Evolutionary conservation across 2,113 vertebrate species (phyloP).

Genomic region (Antennarius striatus): DNA sequence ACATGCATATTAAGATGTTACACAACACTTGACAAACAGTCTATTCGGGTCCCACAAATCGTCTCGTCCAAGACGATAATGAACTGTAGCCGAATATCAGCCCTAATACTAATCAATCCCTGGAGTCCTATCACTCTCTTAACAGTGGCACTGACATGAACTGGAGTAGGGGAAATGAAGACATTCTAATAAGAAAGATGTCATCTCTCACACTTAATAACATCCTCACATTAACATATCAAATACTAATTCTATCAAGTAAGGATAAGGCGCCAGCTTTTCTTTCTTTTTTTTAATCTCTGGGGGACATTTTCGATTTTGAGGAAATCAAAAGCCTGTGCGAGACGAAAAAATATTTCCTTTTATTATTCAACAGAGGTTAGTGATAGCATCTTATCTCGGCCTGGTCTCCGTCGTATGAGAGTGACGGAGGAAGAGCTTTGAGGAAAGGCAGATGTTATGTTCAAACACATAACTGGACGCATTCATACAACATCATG

Average conservation of each 20-base stretch:
- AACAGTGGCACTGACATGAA: conserved; percentile 41
- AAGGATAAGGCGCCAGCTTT: conserved; percentile 45
- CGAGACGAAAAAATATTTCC: conserved; percentile 61
- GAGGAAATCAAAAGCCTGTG: conserved; percentile 73
- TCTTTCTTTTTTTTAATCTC: conserved; percentile 46
- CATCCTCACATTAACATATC: conserved; percentile 67
- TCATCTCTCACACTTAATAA: conserved; percentile 57
- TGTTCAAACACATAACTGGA: conserved; percentile 30
- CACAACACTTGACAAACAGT: conserved; percentile 27
- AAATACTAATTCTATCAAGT: conserved; percentile 73
- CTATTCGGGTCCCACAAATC: conserved; percentile 28
- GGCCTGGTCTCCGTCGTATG: conserved; percentile 44
- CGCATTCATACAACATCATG: conserved; percentile 42
- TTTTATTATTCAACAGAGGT: conserved; percentile 67
- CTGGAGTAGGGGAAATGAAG: conserved; percentile 52
- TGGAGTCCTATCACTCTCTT: conserved; percentile 35
- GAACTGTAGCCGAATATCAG: conserved; percentile 43
- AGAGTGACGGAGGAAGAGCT: conserved; percentile 22
- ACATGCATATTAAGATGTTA: conserved; percentile 4
- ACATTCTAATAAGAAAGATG: conserved; percentile 53
- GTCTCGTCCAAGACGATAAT: conserved; percentile 27
- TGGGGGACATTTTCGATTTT: conserved; percentile 67
- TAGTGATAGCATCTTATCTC: conserved; percentile 74
- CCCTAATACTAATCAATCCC: conserved; percentile 38
- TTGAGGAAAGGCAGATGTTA: conserved; percentile 29